Percentiles rank a stretch among this genome's conserved stretches.
Conservation (phyloP, 2,888 invertebrate species). For the Dryomyza anilis region DNA sequence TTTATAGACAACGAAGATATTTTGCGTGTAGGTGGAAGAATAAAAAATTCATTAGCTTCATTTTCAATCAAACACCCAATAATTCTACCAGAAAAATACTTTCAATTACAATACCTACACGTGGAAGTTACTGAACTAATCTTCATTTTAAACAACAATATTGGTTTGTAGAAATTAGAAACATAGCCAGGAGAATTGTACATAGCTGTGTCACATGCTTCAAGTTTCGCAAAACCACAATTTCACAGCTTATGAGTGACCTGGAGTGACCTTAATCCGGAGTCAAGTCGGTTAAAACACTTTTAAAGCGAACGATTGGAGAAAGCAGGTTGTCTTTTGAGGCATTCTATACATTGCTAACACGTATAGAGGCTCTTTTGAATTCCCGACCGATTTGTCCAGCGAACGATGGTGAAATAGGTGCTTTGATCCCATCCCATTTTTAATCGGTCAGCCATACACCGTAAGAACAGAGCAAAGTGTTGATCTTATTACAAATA, state of each 20-base stretch:
- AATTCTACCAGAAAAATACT: background rate
- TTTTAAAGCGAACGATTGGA: constrained; percentile 12
- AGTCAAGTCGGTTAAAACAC: constrained; percentile 15
- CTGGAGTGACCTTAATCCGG: constrained; percentile 21
- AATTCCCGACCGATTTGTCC: background rate
- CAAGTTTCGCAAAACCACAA: constrained; percentile 2
- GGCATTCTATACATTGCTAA: constrained; percentile 5
- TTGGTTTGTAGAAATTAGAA: constrained; percentile 11
- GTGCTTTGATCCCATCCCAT: too few relatives aligned
- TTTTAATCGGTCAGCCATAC: background rate
- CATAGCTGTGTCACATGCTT: constrained; percentile 25
- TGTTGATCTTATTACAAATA: background rate
- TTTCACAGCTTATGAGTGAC: constrained; percentile 26
- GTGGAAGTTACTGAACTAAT: background rate
- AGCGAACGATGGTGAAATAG: too few relatives aligned
- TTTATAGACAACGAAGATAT: background rate
- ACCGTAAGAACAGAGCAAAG: background rate
- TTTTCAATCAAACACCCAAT: constrained; percentile 26
- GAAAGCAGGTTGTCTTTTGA: constrained; percentile 14
- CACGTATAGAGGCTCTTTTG: background rate
- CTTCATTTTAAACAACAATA: constrained; percentile 1
- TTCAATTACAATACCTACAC: background rate
- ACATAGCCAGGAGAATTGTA: constrained; percentile 17
- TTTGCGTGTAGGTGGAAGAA: constrained; percentile 22
- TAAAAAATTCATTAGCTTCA: constrained; percentile 11